phyloP scores from a whole-genome alignment of 2,113 vertebrate species.

The Amazona guildingii region DNA sequence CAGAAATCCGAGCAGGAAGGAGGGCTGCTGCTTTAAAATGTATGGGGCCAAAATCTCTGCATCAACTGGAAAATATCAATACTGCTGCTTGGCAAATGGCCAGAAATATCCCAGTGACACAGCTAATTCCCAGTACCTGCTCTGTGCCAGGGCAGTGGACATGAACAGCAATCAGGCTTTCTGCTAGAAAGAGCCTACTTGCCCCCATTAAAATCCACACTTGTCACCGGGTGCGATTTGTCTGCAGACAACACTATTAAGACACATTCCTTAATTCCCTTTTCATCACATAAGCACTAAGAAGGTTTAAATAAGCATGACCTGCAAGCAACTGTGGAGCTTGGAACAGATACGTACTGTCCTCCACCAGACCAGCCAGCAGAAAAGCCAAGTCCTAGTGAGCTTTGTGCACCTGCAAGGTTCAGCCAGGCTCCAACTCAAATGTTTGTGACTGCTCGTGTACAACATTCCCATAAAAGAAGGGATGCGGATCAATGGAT shows the following conservation, averaged over 20 bases:
- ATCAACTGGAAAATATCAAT: background rate
- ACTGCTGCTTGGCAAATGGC: background rate
- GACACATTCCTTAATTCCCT: constrained; percentile 1
- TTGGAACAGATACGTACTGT: background rate
- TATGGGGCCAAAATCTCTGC: background rate
- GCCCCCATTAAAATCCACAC: constrained; percentile 28
- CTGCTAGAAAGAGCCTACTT: background rate
- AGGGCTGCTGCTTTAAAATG: background rate
- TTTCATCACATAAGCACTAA: constrained; percentile 10
- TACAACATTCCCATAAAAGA: constrained; percentile 17
- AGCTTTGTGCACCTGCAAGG: constrained; percentile 39
- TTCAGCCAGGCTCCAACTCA: constrained; percentile 47
- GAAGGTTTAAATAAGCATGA: constrained; percentile 20
- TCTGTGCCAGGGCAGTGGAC: background rate
- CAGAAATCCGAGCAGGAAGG: background rate
- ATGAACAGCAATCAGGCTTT: background rate
- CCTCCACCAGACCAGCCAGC: background rate
- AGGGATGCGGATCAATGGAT: background rate
- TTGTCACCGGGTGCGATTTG: background rate
- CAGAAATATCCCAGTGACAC: background rate
- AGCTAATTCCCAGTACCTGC: background rate
- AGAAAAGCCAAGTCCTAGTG: background rate
- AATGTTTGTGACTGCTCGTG: constrained; percentile 42
- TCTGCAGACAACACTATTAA: constrained; percentile 20
- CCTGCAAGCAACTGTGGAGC: background rate